Evolutionary conservation across 2,113 vertebrate genomes (phyloP).

Genomic region (Holacanthus passer): DNA sequence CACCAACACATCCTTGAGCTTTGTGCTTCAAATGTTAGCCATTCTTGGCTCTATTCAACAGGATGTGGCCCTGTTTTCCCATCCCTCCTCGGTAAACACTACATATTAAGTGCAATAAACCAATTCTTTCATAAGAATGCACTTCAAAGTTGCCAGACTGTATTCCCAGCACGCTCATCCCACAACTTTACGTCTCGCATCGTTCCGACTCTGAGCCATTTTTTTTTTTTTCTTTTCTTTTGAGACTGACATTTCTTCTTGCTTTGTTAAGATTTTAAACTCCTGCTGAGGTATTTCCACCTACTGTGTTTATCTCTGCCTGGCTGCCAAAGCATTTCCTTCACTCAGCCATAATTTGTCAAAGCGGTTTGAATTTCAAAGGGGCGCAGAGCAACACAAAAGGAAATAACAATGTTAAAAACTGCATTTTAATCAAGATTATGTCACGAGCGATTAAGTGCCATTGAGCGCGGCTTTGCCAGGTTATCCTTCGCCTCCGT

Average conservation of each 20-base stretch:
- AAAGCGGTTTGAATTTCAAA: conserved; percentile 53
- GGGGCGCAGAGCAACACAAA: conserved; percentile 32
- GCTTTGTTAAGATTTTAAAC: conserved; percentile 45
- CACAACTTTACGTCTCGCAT: not conserved
- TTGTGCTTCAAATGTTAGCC: not conserved
- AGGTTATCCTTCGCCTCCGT: conserved; percentile 24
- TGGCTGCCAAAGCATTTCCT: conserved; percentile 38
- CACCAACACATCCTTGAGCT: conserved; percentile 10
- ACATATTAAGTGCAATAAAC: conserved; percentile 25
- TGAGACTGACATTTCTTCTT: not conserved
- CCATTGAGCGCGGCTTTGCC: not conserved
- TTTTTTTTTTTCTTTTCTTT: too few relatives aligned
- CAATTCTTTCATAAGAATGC: conserved; percentile 19
- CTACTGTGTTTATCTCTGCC: conserved; percentile 32
- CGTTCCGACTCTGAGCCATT: conserved; percentile 4
- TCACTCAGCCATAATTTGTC: conserved; percentile 38
- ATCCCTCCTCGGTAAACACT: conserved; percentile 12
- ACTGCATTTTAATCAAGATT: conserved; percentile 40
- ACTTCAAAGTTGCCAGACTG: conserved; percentile 26
- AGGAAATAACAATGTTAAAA: conserved; percentile 25
- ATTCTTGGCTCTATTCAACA: not conserved
- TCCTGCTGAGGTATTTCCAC: conserved; percentile 46
- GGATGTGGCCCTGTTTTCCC: not conserved
- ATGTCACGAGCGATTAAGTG: conserved; percentile 20
- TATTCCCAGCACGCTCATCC: conserved; percentile 10